These are phyloP conservation scores for Lucifuga dentata DNA, from an alignment of 2,113 vertebrate species.

Conservation along the genomic window DNA sequence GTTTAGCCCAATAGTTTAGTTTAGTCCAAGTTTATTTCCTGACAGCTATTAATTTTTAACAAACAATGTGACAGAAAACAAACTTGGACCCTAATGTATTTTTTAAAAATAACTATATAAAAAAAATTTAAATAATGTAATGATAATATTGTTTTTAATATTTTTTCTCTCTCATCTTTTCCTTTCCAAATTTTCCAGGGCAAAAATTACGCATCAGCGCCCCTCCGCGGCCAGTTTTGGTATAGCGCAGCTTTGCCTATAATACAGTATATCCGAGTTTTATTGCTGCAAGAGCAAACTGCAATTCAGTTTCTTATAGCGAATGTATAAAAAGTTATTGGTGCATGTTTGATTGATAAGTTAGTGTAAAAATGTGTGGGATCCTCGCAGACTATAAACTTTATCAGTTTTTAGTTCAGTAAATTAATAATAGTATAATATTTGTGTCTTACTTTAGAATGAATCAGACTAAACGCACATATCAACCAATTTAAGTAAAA, in stretches of 20 bases:
- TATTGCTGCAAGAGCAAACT: no score
- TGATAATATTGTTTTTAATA: no score
- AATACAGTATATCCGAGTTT: no score
- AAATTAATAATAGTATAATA: rapidly evolving
- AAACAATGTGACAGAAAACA: neutral
- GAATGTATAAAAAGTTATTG: neutral
- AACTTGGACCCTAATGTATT: no score
- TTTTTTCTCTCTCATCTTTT: neutral
- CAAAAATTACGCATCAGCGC: constrained; percentile 37
- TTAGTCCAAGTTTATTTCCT: neutral
- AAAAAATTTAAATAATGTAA: no score
- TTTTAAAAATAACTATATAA: no score
- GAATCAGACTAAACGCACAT: neutral
- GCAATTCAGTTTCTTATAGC: neutral
- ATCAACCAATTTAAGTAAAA: neutral
- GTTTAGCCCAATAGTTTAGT: no score
- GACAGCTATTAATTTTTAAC: neutral
- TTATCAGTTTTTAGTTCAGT: neutral
- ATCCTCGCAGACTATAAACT: neutral
- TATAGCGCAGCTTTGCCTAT: neutral
- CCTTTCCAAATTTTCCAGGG: constrained; percentile 1
- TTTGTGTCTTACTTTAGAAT: neutral
- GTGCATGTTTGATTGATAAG: neutral
- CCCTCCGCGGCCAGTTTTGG: constrained; percentile 15
- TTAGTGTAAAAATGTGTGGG: neutral